Percentiles rank a stretch among this genome's conserved stretches.
phyloP scores from a whole-genome alignment of 2,113 vertebrate genomes.

The Pygathrix nemaeus region DNA sequence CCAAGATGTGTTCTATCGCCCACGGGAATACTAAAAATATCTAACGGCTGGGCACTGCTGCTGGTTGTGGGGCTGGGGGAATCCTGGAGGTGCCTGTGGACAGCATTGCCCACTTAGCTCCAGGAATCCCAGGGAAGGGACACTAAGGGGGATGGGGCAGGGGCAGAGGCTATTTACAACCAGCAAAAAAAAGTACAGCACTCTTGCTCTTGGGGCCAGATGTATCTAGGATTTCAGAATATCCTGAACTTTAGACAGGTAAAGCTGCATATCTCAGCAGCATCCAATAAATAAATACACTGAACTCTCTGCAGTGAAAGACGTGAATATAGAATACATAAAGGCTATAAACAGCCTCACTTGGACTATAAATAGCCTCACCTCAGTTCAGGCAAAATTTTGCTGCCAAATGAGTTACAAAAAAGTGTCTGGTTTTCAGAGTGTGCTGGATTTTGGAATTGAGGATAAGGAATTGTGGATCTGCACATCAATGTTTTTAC shows the following conservation, averaged over 20 bases:
- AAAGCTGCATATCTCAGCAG: background rate
- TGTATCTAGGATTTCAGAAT: background rate
- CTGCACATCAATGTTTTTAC: background rate
- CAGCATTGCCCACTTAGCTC: background rate
- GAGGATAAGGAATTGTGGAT: background rate
- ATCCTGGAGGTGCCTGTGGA: background rate
- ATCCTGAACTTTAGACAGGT: background rate
- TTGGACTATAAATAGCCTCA: conserved; percentile 65
- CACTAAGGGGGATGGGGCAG: no score
- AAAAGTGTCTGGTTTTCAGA: background rate
- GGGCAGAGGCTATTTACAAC: background rate
- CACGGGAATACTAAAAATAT: background rate
- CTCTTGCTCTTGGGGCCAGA: background rate
- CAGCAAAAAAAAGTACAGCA: background rate
- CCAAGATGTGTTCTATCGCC: background rate
- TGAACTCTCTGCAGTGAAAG: background rate
- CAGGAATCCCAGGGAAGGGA: background rate
- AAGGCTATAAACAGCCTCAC: conserved; percentile 57
- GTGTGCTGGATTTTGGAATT: background rate
- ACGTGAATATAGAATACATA: background rate
- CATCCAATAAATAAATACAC: background rate
- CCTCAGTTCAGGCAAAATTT: background rate
- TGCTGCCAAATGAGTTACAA: conserved; percentile 59
- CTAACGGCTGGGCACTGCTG: background rate
- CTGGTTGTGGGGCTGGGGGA: background rate